phyloP scores from a whole-genome alignment of 2,797 vertebrate genomes.

The Propithecus perrieri region DNA sequence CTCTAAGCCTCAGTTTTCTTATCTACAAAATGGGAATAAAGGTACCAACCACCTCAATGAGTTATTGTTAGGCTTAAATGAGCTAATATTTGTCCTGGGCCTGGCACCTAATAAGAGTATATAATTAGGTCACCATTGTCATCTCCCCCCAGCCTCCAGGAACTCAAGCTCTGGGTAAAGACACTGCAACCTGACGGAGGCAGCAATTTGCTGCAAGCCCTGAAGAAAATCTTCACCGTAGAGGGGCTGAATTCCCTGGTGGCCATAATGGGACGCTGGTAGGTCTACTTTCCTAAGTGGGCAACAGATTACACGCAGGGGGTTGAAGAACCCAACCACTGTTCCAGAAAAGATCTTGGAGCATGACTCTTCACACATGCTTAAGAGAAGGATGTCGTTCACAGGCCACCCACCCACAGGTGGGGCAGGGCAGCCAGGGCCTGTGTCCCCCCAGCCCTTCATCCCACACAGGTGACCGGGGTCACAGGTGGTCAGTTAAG shows the following conservation, averaged over 20 bases:
- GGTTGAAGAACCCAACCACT: not conserved
- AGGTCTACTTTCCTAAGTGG: slow-evolving; percentile 45
- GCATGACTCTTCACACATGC: not conserved
- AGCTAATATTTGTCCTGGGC: not conserved
- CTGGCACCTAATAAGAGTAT: not conserved
- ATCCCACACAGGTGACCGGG: not conserved
- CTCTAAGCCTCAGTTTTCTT: not conserved
- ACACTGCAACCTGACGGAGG: slow-evolving; percentile 80
- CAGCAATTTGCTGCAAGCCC: slow-evolving; percentile 86
- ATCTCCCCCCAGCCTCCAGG: slow-evolving; percentile 79
- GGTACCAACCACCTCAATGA: not conserved
- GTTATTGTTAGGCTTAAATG: not conserved
- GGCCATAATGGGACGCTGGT: slow-evolving; percentile 86
- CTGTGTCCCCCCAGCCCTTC: not conserved
- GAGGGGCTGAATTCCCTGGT: slow-evolving; percentile 85
- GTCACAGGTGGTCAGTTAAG: not conserved
- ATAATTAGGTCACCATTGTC: not conserved
- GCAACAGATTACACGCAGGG: not conserved
- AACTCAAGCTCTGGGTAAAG: slow-evolving; percentile 85
- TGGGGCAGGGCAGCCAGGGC: not conserved
- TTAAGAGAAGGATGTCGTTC: not conserved
- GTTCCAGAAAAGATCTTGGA: not conserved
- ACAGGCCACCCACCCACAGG: too few species aligned
- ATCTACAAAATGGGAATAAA: not conserved
- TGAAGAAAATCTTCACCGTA: slow-evolving; percentile 78